Percentiles rank a stretch among this genome's conserved stretches.
Evolutionary conservation across 2,113 vertebrate genomes (phyloP).

Genomic region (Percopsis transmontana): DNA sequence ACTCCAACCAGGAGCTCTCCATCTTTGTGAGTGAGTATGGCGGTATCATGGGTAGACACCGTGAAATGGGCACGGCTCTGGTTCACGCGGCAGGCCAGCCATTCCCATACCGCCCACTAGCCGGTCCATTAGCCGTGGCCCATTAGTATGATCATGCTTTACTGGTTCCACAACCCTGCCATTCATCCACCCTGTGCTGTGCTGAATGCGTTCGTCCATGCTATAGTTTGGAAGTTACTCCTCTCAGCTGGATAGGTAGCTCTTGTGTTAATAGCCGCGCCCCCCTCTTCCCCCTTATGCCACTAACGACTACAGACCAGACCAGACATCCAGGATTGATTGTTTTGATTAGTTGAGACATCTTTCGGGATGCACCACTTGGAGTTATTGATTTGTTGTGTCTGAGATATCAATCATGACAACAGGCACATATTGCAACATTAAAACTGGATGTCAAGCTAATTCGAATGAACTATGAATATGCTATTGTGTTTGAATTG

Average conservation of each 20-base stretch:
- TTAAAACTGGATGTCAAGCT: slow-evolving; percentile 13
- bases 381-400: slow-evolving; percentile 70
- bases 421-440: slow-evolving; percentile 39
- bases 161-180: slow-evolving; percentile 49
- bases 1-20: slow-evolving; percentile 54
- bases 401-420: slow-evolving; percentile 58
- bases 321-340: slow-evolving; percentile 66
- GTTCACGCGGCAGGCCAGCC: slow-evolving; percentile 70
- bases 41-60: slow-evolving; percentile 68
- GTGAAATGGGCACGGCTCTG: slow-evolving; percentile 76
- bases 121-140: slow-evolving; percentile 76
- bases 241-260: slow-evolving; percentile 60
- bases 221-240: slow-evolving; percentile 56
- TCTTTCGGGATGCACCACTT: slow-evolving; percentile 56
- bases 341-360: slow-evolving; percentile 69
- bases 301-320: slow-evolving; percentile 59
- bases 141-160: slow-evolving; percentile 76
- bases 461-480: slow-evolving; percentile 31
- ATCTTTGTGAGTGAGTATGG: slow-evolving; percentile 74
- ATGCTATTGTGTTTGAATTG: slow-evolving; percentile 46
- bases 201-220: slow-evolving; percentile 55
- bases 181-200: slow-evolving; percentile 60
- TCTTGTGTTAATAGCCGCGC: slow-evolving; percentile 52
- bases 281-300: slow-evolving; percentile 22
- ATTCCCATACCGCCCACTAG: slow-evolving; percentile 44